Evolutionary conservation across 2,113 vertebrate species (phyloP).

Genomic region (Genyomyrus donnyi): DNA sequence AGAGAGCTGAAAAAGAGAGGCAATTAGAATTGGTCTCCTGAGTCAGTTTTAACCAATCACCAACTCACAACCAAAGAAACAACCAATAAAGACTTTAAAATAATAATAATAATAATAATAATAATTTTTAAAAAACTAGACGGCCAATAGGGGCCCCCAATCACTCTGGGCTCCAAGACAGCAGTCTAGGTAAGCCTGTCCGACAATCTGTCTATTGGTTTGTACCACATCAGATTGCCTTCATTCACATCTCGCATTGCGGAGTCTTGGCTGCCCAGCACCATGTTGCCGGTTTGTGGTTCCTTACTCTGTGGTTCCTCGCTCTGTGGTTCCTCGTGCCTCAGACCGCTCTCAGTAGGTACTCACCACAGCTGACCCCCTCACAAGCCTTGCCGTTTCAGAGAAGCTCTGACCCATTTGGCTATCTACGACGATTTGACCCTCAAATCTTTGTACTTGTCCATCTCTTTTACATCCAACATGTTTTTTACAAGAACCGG

Average conservation of each 20-base stretch:
- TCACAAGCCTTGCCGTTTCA: neutral
- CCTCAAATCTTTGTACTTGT: neutral
- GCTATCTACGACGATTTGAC: neutral
- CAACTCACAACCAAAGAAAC: no score
- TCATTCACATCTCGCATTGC: neutral
- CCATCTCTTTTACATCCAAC: neutral
- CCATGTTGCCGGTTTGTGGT: neutral
- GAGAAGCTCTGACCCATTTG: neutral
- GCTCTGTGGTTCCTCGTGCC: neutral
- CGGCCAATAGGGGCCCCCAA: neutral
- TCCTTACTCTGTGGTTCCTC: no score
- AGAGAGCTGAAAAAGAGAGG: neutral
- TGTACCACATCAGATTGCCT: neutral
- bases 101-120: neutral
- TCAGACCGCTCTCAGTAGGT: neutral
- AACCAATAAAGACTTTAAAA: no score
- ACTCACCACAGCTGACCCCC: neutral
- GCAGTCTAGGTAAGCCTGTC: neutral
- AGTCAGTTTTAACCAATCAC: neutral
- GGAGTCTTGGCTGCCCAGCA: neutral
- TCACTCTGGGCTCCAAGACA: neutral
- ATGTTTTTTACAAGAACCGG: neutral
- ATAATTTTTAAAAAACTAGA: neutral
- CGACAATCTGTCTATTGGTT: neutral
- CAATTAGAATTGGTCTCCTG: no score